phyloP scores from a whole-genome alignment of 1,140 invertebrate species.

The Mactra quadrangularis region DNA sequence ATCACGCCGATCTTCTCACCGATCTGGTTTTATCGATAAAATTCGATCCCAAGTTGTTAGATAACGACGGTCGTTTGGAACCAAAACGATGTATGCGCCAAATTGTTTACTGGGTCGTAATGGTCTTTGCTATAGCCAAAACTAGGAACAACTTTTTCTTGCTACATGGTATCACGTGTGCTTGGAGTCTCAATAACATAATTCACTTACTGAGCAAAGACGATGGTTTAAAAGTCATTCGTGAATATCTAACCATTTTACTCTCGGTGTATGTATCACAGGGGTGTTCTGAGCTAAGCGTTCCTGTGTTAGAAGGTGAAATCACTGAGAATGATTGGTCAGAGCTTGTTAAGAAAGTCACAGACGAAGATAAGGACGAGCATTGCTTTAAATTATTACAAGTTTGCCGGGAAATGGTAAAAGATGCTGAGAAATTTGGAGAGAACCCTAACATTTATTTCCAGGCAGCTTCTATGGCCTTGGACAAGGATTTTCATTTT shows the following conservation, averaged over 20 bases:
- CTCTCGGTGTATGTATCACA: constrained; percentile 41
- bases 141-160: constrained; percentile 44
- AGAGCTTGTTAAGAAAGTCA: background rate
- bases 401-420: constrained; percentile 40
- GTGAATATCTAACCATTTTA: constrained; percentile 20
- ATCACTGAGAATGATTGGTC: constrained; percentile 29
- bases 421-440: background rate
- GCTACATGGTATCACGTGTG: constrained; percentile 51
- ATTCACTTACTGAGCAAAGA: constrained; percentile 15
- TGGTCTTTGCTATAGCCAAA: constrained; percentile 1
- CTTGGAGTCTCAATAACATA: constrained; percentile 17
- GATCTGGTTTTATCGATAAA: constrained; percentile 13
- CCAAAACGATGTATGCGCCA: background rate
- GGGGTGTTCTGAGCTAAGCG: constrained; percentile 12
- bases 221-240: constrained; percentile 13
- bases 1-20: constrained; percentile 16
- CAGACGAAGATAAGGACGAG: constrained; percentile 15
- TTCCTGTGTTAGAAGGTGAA: background rate
- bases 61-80: background rate
- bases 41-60: background rate
- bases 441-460: constrained; percentile 17
- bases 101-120: constrained; percentile 17
- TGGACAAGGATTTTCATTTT: constrained; percentile 7
- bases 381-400: constrained; percentile 47
- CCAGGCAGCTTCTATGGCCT: constrained; percentile 1